A percentile compares a stretch with the other conserved stretches of the same genome.
These are phyloP conservation scores for Andricus quercusramuli DNA, from an alignment of 2,888 invertebrate species.

Conservation along the genomic window DNA sequence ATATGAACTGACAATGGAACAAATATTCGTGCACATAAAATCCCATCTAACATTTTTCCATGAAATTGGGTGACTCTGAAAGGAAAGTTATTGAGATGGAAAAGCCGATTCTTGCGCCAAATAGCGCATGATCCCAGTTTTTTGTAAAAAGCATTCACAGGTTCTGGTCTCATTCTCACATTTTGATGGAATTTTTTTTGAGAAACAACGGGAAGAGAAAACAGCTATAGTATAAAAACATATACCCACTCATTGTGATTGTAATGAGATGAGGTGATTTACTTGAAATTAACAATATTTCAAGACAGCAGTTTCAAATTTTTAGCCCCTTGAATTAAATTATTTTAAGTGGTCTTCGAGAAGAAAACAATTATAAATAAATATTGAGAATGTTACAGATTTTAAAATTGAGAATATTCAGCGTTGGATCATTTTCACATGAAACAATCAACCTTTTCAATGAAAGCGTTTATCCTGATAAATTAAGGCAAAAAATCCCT, in stretches of 20 bases:
- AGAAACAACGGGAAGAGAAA: neutral
- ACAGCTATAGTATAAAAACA: neutral
- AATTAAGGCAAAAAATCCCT: too few relatives aligned
- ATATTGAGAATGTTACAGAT: too few relatives aligned
- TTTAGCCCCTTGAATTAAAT: too few relatives aligned
- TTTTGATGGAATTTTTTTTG: neutral
- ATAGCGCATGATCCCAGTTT: neutral
- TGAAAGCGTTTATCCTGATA: too few relatives aligned
- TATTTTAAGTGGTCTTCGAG: too few relatives aligned
- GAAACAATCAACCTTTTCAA: too few relatives aligned
- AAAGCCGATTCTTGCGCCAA: conserved; percentile 20
- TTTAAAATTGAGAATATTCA: too few relatives aligned
- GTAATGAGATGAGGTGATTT: neutral
- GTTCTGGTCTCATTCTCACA: neutral
- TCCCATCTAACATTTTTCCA: neutral
- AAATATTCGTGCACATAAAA: neutral
- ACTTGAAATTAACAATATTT: neutral
- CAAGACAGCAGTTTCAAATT: too few relatives aligned
- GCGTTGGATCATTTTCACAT: too few relatives aligned
- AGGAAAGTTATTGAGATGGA: conserved; percentile 19
- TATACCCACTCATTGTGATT: neutral
- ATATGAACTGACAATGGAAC: neutral
- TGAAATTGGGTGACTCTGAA: conserved; percentile 28
- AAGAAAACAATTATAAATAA: too few relatives aligned
- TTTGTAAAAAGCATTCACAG: neutral